phyloP scores from a whole-genome alignment of 2,888 invertebrate species.

The Tetragonisca angustula region DNA sequence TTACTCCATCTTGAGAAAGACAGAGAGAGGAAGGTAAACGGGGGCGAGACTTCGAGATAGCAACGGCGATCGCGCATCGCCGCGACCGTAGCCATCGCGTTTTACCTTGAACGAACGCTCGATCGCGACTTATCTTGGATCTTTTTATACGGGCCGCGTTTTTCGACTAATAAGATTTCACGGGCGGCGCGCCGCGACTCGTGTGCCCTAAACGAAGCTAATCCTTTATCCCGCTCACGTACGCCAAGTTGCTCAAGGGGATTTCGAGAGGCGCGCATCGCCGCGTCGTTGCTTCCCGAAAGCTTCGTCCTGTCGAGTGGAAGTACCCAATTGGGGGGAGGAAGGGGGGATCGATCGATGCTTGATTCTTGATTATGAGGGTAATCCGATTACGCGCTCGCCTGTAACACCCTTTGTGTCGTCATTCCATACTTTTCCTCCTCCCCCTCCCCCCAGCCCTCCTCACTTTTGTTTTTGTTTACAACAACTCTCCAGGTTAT shows the following conservation, averaged over 20 bases:
- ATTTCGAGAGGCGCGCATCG: conserved; percentile 49
- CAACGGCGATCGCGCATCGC: neutral
- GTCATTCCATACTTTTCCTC: neutral
- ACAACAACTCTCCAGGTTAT: no score
- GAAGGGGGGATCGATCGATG: conserved; percentile 29
- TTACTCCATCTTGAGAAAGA: conserved; percentile 33
- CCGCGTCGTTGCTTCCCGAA: conserved; percentile 30
- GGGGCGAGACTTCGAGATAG: neutral
- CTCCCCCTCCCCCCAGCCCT: no score
- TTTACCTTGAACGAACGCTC: conserved; percentile 24
- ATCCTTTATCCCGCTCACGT: conserved; percentile 68
- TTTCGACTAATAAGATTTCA: conserved; percentile 66
- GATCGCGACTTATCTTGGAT: conserved; percentile 43
- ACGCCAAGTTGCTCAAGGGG: conserved; percentile 45
- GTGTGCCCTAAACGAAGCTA: conserved; percentile 51
- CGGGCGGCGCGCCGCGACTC: conserved; percentile 28
- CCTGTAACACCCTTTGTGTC: conserved; percentile 30
- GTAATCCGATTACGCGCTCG: conserved; percentile 41
- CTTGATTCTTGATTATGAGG: conserved; percentile 52
- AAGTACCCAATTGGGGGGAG: neutral
- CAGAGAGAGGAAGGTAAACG: neutral
- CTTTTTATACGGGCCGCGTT: conserved; percentile 26
- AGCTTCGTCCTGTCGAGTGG: conserved; percentile 39
- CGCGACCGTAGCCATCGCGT: neutral
- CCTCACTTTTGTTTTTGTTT: neutral